phyloP scores from a whole-genome alignment of 2,888 invertebrate genomes.

The Caenorhabditis sp. region DNA sequence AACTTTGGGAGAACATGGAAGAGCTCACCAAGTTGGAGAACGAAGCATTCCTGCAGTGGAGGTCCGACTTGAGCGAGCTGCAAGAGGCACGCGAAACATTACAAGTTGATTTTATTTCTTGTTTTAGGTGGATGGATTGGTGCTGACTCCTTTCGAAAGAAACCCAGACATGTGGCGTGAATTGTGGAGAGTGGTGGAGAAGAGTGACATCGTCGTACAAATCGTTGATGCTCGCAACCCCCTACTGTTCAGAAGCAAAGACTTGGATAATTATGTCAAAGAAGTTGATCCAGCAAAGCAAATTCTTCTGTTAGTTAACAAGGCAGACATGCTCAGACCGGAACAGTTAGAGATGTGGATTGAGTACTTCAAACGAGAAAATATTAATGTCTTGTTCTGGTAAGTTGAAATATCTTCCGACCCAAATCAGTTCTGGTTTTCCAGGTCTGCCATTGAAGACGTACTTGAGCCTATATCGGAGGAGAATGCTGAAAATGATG shows the following conservation, averaged over 20 bases:
- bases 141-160: slow-evolving; percentile 96
- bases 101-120: slow-evolving; percentile 38
- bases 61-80: slow-evolving; percentile 89
- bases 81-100: slow-evolving; percentile 77
- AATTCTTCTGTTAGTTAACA: slow-evolving; percentile 93
- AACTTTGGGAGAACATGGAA: slow-evolving; percentile 88
- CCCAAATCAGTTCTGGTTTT: background rate
- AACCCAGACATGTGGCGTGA: slow-evolving; percentile 99
- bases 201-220: slow-evolving; percentile 86
- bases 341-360: slow-evolving; percentile 87
- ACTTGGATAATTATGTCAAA: slow-evolving; percentile 91
- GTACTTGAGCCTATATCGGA: slow-evolving; percentile 37
- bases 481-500: slow-evolving; percentile 25
- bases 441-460: slow-evolving; percentile 69
- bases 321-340: slow-evolving; percentile 93
- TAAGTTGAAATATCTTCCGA: slow-evolving; percentile 88
- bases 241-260: slow-evolving; percentile 92
- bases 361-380: slow-evolving; percentile 84
- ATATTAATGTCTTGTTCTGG: slow-evolving; percentile 91
- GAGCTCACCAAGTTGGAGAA: slow-evolving; percentile 90
- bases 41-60: slow-evolving; percentile 93
- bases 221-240: slow-evolving; percentile 98
- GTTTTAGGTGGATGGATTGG: slow-evolving; percentile 87
- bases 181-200: slow-evolving; percentile 98
- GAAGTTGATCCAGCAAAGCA: slow-evolving; percentile 89